Evolutionary conservation across 2,888 invertebrate species (phyloP), one percentile per base, ranked within the genome.

Genomic region (Encarsia formosa): DNA sequence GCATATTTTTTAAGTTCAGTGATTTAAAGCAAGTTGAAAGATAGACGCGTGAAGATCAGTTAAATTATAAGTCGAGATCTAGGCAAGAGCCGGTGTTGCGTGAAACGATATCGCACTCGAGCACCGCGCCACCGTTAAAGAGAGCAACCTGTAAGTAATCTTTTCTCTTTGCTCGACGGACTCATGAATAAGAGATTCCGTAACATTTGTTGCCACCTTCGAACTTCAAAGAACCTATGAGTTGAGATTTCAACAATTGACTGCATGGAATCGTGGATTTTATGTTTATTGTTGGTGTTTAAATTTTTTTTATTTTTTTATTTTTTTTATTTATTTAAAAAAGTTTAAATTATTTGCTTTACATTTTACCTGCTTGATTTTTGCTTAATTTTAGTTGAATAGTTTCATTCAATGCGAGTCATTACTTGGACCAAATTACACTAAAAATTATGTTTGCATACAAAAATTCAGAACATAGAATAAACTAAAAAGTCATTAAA

Each of bases 21-120:
- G n/a, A n/a, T n/a, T n/a, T n/a, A n/a, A n/a, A n/a, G n/a, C n/a
- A n/a, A n/a, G n/a, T n/a, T n/a, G n/a, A n/a, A n/a, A n/a, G n/a
- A n/a, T n/a, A n/a, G n/a, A n/a, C n/a, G n/a, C n/a, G n/a, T n/a
- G n/a, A n/a, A n/a, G n/a, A n/a, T n/a, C n/a, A n/a, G n/a, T n/a
- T n/a, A 35, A 34, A 53, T 43, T 51, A 26, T 35, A 34, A 52
- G 47, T 51, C 26, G 15, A 37, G 49, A 54, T 39, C 47, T 13
- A 34, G 50, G 41, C 44, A 18, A 40, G 29, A 49, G 22, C 18
- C 39, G 15, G 26, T 26, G 50, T 51, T 50, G 48, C 52, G 47
- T 48, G 48, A 53, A 59, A 54, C 49, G n/a, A n/a, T n/a, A n/a
- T n/a, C n/a, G n/a, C n/a, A 8, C 34, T 15, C 8, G 34, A n/a